Evolutionary conservation across 2,113 vertebrate species (phyloP).

Genomic region (Grantiella picta): DNA sequence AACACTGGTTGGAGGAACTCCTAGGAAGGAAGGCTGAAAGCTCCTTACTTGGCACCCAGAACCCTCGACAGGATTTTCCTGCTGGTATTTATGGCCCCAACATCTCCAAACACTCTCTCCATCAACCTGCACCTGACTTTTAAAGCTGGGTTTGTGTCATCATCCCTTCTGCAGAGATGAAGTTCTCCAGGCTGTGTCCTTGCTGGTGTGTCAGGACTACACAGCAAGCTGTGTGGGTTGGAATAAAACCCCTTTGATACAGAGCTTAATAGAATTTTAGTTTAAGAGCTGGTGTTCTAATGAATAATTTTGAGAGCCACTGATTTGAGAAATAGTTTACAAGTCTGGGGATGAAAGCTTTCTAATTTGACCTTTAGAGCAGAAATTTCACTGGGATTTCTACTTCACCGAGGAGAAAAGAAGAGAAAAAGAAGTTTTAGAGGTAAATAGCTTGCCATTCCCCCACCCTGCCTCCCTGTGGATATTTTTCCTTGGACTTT

Average conservation of each 20-base stretch:
- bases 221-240: background rate
- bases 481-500: background rate
- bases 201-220: background rate
- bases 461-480: no score
- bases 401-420: background rate
- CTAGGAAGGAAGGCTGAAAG: background rate
- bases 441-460: background rate
- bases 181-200: background rate
- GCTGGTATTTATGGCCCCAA: background rate
- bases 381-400: conserved; percentile 38
- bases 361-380: conserved; percentile 56
- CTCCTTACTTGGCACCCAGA: background rate
- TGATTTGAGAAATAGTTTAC: conserved; percentile 59
- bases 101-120: background rate
- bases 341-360: conserved; percentile 38
- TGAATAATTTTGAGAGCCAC: conserved; percentile 41
- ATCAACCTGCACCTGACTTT: background rate
- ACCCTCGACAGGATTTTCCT: background rate
- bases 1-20: background rate
- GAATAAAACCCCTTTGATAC: background rate
- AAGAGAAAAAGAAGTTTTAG: background rate
- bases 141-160: background rate
- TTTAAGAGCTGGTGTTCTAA: conserved; percentile 40
- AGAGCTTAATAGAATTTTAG: conserved; percentile 28
- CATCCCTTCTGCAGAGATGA: background rate